Base-by-base conservation (phyloP, 2,113 vertebrate species). In the Amphiprion ocellaris region DNA sequence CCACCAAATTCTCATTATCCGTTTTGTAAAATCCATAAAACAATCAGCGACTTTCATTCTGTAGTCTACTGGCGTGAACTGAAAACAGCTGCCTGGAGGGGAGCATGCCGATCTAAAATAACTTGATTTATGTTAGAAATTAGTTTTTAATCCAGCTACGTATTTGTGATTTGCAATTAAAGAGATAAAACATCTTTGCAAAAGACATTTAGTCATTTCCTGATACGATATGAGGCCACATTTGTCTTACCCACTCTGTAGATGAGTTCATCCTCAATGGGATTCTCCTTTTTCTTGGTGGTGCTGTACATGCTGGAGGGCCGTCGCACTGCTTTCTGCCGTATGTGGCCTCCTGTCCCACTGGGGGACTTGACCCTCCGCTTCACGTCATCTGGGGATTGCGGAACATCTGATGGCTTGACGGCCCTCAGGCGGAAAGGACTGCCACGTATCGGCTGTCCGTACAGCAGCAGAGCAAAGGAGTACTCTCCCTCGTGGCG, bases 251-350 rank as follows among this genome's bases (percentile, higher is more conserved):
- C 98, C 3, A 99, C 96, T 10, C 97, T 96, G 83, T 98, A 97
- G 93, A 95, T 95, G 54, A 95, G 93, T 52, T 95, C 95, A 30
- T 95, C 95, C 85, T 95, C 95, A 2, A 95, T 95, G 60, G 95
- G 95, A 84, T 95, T 95, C 82, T 95, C 95, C 85, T 99, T 99
- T 80, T 97, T 96, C 89, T 98, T 99, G 63, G 95, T 96, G 0
- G 96, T 97, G 95, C 98, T 96, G 89, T 99, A 99, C 98, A 99
- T 99, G 92, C 97, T 98, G 84, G 97, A 97, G 4, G 98, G 98
- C 30, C 98, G 94, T 0, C 97, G 93, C 28, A 99, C 96, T 0
- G 98, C 98, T 77, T 98, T 99, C 94, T 99, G 98, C 14, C 98
- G 93, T 56, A 99, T 95, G 62, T 99, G 98, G 0, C 95, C 95